phyloP scores from a whole-genome alignment of 2,888 invertebrate genomes.

The Nowickia ferox region DNA sequence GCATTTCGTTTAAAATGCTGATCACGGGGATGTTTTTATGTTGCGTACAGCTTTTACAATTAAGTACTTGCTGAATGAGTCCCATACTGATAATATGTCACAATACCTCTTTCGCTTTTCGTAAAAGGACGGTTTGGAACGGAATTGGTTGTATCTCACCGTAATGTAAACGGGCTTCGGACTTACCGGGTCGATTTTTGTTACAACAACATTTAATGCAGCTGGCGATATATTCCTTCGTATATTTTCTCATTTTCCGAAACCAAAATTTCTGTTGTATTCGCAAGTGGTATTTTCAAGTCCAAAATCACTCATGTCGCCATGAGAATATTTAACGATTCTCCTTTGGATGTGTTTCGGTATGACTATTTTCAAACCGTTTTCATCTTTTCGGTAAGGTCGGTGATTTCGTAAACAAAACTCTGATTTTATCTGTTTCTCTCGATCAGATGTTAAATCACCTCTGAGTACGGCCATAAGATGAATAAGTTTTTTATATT shows the following conservation, averaged over 20 bases:
- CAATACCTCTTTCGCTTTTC: not conserved
- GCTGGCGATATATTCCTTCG: conserved; percentile 1
- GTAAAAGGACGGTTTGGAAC: not conserved
- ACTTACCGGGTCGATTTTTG: not conserved
- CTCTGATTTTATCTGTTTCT: not conserved
- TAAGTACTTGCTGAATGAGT: conserved; percentile 10
- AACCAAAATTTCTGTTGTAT: conserved; percentile 16
- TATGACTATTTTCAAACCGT: not conserved
- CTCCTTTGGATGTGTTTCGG: too few relatives aligned
- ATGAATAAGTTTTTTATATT: too few relatives aligned
- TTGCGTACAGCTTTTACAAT: conserved; percentile 2
- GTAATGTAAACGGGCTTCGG: not conserved
- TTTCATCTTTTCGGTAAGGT: not conserved
- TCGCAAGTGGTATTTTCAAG: not conserved
- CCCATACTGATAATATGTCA: not conserved
- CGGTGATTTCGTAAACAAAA: not conserved
- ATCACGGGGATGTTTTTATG: not conserved
- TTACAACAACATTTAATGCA: not conserved
- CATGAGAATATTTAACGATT: too few relatives aligned
- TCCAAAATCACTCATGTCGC: conserved; percentile 6
- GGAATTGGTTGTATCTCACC: not conserved
- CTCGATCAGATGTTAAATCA: not conserved
- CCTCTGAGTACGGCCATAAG: not conserved
- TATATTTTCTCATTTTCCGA: conserved; percentile 12
- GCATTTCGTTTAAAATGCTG: not conserved